A percentile compares a stretch with the other conserved stretches of the same genome.
phyloP scores from a whole-genome alignment of 2,113 vertebrate species.

The Rhegmatorhina hoffmannsi region DNA sequence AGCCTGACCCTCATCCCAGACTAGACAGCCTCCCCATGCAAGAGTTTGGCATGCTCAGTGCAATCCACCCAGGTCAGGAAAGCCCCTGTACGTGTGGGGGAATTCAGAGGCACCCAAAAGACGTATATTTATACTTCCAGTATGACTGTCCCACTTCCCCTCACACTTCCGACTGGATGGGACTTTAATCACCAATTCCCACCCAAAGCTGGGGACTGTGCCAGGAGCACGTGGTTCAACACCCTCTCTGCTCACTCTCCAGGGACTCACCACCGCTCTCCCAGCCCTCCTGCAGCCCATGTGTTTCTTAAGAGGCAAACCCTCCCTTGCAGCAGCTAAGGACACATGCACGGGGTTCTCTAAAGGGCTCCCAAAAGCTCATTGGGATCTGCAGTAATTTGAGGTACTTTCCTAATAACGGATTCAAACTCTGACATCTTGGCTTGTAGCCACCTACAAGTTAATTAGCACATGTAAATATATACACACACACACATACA shows the following conservation, averaged over 20 bases:
- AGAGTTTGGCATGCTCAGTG: neutral
- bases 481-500: accelerated
- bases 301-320: neutral
- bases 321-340: neutral
- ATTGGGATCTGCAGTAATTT: neutral
- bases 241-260: accelerated
- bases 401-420: conserved; percentile 19
- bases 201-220: neutral
- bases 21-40: accelerated
- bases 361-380: neutral
- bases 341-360: accelerated
- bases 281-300: neutral
- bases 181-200: neutral
- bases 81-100: neutral
- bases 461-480: neutral
- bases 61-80: neutral
- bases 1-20: neutral
- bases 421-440: neutral
- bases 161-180: neutral
- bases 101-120: conserved; percentile 29
- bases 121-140: neutral
- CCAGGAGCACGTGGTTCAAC: accelerated
- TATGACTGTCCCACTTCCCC: conserved; percentile 34
- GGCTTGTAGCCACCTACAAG: neutral
- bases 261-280: neutral